A percentile compares a stretch with the other conserved stretches of the same genome.
Conservation (phyloP, 2,113 vertebrate species). For the Ceuthmochares aereus region DNA sequence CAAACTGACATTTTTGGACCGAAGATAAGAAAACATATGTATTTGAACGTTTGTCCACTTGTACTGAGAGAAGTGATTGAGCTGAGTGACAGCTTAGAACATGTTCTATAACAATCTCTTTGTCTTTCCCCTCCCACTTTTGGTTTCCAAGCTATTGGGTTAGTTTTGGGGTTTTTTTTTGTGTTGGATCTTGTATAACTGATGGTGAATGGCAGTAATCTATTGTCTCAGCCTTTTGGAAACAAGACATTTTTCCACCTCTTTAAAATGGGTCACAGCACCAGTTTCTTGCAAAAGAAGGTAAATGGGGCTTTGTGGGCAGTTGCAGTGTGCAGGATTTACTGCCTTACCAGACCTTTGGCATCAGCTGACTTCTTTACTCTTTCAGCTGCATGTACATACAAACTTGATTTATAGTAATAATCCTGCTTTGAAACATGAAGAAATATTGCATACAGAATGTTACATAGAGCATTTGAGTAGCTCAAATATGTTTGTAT, state of each 20-base stretch:
- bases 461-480: neutral
- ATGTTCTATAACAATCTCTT: too few relatives aligned
- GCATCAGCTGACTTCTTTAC: neutral
- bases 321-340: neutral
- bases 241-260: neutral
- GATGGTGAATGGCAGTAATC: neutral
- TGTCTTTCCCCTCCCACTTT: too few relatives aligned
- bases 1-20: too few relatives aligned
- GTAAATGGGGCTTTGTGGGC: neutral
- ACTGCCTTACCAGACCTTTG: neutral
- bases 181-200: neutral
- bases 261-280: neutral
- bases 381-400: neutral
- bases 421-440: neutral
- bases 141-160: too few relatives aligned
- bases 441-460: neutral
- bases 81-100: too few relatives aligned
- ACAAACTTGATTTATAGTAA: neutral
- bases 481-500: neutral
- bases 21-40: too few relatives aligned
- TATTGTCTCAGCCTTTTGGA: neutral
- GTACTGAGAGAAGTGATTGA: too few relatives aligned
- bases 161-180: too few relatives aligned
- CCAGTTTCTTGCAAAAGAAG: neutral
- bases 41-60: too few relatives aligned